phyloP scores from a whole-genome alignment of 2,888 invertebrate species.

The Euclidia mi region DNA sequence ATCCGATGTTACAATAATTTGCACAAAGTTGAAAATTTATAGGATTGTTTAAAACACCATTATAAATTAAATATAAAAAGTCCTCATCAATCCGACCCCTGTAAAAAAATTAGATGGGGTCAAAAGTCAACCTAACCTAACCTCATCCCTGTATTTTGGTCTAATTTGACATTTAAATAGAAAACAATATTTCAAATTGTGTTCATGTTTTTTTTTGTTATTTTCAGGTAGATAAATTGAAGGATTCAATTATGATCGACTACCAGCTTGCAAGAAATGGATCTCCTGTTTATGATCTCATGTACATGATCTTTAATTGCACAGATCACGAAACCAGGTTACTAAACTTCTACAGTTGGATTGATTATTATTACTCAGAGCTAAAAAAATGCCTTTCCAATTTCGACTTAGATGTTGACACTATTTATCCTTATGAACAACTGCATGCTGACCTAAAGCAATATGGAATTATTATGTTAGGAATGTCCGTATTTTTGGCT shows the following conservation, averaged over 20 bases:
- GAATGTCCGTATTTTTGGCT: conserved; percentile 38
- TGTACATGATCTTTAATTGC: conserved; percentile 67
- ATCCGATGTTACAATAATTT: no score
- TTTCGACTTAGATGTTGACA: conserved; percentile 50
- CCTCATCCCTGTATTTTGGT: no score
- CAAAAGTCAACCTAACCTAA: no score
- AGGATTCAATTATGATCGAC: conserved; percentile 65
- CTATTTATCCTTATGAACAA: conserved; percentile 53
- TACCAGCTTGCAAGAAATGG: conserved; percentile 62
- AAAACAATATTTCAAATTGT: no score
- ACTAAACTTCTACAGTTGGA: conserved; percentile 56
- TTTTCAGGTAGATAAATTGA: conserved; percentile 58
- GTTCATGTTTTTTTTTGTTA: no score
- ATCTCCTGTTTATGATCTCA: conserved; percentile 60
- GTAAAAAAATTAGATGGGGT: no score
- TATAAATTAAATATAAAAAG: no score
- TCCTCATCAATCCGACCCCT: no score
- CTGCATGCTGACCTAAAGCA: conserved; percentile 57
- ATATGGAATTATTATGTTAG: conserved; percentile 50
- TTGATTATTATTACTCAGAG: conserved; percentile 57
- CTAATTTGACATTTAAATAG: no score
- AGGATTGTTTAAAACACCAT: no score
- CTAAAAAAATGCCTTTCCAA: conserved; percentile 51
- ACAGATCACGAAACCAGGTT: conserved; percentile 61
- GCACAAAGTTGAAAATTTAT: no score